Evolutionary conservation across 2,797 vertebrate genomes (phyloP), one percentile per base, ranked within the genome.

Genomic region (Chromobotia macracanthus): DNA sequence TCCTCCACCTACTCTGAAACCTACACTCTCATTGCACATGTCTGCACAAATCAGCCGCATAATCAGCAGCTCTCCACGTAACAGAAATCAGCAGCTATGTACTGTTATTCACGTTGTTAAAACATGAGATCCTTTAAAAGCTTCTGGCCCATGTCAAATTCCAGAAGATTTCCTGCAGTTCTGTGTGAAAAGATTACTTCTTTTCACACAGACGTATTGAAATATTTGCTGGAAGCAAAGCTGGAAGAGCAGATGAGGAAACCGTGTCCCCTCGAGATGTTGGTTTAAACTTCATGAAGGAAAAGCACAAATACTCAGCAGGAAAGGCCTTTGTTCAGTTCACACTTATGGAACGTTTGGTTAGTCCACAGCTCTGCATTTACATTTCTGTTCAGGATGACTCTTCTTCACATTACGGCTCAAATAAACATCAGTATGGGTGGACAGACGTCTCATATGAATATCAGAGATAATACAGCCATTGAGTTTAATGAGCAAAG

Each of bases 201-300:
- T 66, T n/a, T n/a, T n/a, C n/a, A n/a, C n/a, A n/a, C n/a, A n/a
- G 72, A 80, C n/a, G 88, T 84, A 84, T 65, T 77, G 89, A 91
- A 91, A 92, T 91, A 90, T 91, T 92, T 90, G 86, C 76, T 85
- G 88, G 69, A 77, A 58, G 72, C 69, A 51, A 60, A 83, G 56
- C 50, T 21, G 56, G 12, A 71, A 28, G 58, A 65, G 73, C 64
- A 72, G 76, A 44, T 35, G 46, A 72, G 41, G 74, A 56, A 64
- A 60, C 48, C 44, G 70, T 77, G 31, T 65, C 31, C 28, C 18
- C 41, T 44, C 12, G 64, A 75, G 73, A 71, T 50, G 71, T 38
- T 75, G 64, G 19, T 56, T 78, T 9, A 78, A 72, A 23, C 35
- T 46, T 63, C 4, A 60, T 1, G 15, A 50, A 65, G 31, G 41